Base-by-base conservation (phyloP, 2,113 vertebrate species). In the Hippolais icterina region DNA sequence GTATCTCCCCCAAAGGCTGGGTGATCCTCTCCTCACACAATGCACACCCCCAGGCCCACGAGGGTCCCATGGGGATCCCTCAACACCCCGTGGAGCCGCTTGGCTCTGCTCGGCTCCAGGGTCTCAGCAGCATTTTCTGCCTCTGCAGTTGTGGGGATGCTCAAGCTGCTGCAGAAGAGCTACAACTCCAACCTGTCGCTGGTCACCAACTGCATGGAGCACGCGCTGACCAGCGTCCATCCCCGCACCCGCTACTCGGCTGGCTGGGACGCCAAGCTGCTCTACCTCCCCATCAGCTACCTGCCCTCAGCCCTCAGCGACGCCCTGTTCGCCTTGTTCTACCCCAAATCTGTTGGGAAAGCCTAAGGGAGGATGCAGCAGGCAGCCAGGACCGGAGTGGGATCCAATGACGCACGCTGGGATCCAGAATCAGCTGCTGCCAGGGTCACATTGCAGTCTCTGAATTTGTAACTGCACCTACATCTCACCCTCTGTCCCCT, bases 131-230 rank as follows among this genome's bases (percentile, higher is more conserved):
- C 0, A 0, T 81, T 83, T 78, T 53, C 78, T 59, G 33, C 87
- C 68, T 41, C 71, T 0, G 1, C 87, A 97, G 97, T 22, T 15
- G 15, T 10, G 27, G 1, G 4, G 0, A 0, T 0, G 0, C 0
- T 33, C 12, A 31, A 7, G 24, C 0, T 10, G 12, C 0, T 90
- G 8, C 13, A 33, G 41, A 64, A 37, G 9, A 2, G 1, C 7
- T 64, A 33, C 86, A 96, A 4, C 72, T 4, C 85, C n/a, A 23
- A 98, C 83, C 95, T 98, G 89, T 94, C 92, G 9, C 76, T 96
- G 92, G 98, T 98, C 17, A 98, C 98, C 0, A 93, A 96, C 87
- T 98, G 98, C 91, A 98, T 99, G 98, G 98, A 98, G 50, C 98
- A 98, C 2, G 98, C 98, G 1, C 90, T 99, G 89, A 98, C 97